Base-by-base conservation (phyloP, 1,140 invertebrate species). In the Procambarus virginalis region DNA sequence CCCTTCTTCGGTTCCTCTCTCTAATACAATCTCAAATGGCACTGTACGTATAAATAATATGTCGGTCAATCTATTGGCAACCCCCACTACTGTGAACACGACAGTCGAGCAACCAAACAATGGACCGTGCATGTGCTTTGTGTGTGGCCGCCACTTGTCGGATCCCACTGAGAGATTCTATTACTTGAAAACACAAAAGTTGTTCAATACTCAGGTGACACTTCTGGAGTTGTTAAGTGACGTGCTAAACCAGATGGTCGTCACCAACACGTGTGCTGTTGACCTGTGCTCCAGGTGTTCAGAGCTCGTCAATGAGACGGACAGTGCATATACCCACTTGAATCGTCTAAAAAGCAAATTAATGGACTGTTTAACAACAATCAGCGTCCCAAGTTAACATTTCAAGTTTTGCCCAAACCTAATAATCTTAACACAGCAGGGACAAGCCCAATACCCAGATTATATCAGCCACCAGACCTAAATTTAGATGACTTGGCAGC, bases 71-170 rank as follows among this genome's bases (percentile, higher is more conserved):
- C 73, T 84, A 17, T 60, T 84, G 17, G 68, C 64, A 4, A 84
- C 49, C 48, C 82, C 82, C 6, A 70, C 86, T 17, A 80, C 86
- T 6, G 78, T 70, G 14, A 87, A 34, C 3, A 87, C 86, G 1
- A 80, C 86, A 22, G 86, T 87, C 6, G 86, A 87, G 14, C 86
- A 87, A 22, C 86, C 86, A 48, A 87, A 87, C 78, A 73, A 80
- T 79, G 86, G 86, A 10, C 86, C 86, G 48, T 87, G 86, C 64
- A 70, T 70, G 22, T 87, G 86, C 22, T 87, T 87, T 87, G 22
- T 87, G 14, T 81, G 86, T 81, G 86, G 86, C 2, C 86, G 78
- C 48, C 55, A 70, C 8, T 68, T 87, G 49, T 55, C 60, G 10
- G 86, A 87, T 73, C 86, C 86, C 20, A 68, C 55, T 10, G 86